Percentiles rank a stretch among this genome's conserved stretches.
Evolutionary conservation across 2,797 vertebrate species (phyloP).

Genomic region (Pseudochirops cupreus): DNA sequence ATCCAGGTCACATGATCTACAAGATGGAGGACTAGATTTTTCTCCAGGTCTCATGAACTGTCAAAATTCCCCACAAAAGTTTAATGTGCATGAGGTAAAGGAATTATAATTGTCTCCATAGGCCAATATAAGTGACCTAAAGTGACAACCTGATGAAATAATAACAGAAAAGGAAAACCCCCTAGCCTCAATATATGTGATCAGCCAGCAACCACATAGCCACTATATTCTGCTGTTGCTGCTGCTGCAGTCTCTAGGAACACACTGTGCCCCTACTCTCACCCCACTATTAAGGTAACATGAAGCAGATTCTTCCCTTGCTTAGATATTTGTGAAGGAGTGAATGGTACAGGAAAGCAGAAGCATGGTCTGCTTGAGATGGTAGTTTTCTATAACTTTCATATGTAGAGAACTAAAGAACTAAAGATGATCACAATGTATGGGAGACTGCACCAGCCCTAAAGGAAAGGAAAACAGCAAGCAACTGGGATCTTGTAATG

Average conservation of each 20-base stretch:
- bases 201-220: background rate
- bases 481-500: background rate
- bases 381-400: background rate
- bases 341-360: background rate
- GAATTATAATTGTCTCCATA: background rate
- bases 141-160: background rate
- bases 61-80: background rate
- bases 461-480: background rate
- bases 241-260: background rate
- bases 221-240: background rate
- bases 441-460: background rate
- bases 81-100: background rate
- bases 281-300: background rate
- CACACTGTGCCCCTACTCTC: background rate
- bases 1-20: background rate
- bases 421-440: background rate
- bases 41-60: background rate
- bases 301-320: background rate
- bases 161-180: background rate
- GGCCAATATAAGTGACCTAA: background rate
- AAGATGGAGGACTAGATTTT: background rate
- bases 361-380: background rate
- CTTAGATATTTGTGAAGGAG: background rate
- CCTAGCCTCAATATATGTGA: background rate
- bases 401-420: too few relatives aligned